Conservation (phyloP, 1,140 invertebrate genomes). For the Lycorma delicatula region DNA sequence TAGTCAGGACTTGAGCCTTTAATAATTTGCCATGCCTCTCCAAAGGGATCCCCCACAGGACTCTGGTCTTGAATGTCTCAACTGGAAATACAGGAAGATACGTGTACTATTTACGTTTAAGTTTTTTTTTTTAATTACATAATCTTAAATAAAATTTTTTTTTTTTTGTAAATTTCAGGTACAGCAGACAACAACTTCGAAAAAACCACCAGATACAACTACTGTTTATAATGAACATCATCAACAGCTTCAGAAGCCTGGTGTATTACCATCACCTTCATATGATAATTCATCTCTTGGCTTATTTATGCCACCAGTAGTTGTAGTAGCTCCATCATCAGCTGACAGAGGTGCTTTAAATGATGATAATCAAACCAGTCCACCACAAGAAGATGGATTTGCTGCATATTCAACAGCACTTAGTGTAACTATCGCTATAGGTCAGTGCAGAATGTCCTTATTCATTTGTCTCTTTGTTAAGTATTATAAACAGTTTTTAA, state of each 20-base stretch:
- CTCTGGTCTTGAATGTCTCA: no score
- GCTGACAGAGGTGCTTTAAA: slow-evolving; percentile 17
- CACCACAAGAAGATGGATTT: slow-evolving; percentile 68
- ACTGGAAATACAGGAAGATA: no score
- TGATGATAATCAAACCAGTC: slow-evolving; percentile 12
- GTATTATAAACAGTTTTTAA: no score
- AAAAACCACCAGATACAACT: slow-evolving; percentile 38
- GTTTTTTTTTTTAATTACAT: slow-evolving; percentile 32
- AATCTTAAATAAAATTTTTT: slow-evolving; percentile 36
- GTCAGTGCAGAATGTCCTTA: no score
- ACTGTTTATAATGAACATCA: no score
- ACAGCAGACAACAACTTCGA: slow-evolving; percentile 36
- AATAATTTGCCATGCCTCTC: no score
- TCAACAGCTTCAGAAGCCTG: slow-evolving; percentile 20
- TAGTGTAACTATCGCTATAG: slow-evolving; percentile 89
- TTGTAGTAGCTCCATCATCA: slow-evolving; percentile 29
- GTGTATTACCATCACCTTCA: slow-evolving; percentile 2
- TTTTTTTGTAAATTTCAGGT: slow-evolving; percentile 26
- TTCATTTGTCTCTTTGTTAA: no score
- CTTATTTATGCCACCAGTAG: slow-evolving; percentile 22
- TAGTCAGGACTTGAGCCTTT: no score
- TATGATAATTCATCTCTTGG: slow-evolving; percentile 10
- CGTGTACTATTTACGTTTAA: no score
- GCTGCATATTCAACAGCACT: slow-evolving; percentile 80
- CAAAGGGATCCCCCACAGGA: no score